Conservation (phyloP, 1,140 invertebrate species). For the Euura saliciscinereae region DNA sequence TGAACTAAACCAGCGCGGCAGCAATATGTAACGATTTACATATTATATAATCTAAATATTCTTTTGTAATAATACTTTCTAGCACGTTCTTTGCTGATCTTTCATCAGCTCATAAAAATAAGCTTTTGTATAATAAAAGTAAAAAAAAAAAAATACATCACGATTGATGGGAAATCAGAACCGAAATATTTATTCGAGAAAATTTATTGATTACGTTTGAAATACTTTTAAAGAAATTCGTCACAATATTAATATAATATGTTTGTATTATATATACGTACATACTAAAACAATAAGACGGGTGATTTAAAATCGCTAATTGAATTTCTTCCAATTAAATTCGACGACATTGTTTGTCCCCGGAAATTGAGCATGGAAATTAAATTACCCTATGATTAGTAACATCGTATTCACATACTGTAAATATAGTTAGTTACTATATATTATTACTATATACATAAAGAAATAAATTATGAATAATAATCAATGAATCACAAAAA, state of each 20-base stretch:
- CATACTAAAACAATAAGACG: too few relatives aligned
- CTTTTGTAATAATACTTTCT: slow-evolving; percentile 23
- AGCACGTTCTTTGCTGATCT: neutral
- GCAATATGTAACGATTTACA: neutral
- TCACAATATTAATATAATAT: neutral
- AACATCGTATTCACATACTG: neutral
- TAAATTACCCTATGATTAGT: slow-evolving; percentile 1
- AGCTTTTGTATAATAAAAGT: neutral
- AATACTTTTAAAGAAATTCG: neutral
- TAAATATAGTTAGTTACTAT: slow-evolving; percentile 2
- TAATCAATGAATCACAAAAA: neutral
- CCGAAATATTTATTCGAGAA: neutral
- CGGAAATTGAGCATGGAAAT: neutral
- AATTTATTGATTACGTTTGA: neutral
- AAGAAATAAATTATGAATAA: neutral
- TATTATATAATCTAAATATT: neutral
- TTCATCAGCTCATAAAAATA: neutral
- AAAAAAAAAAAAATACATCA: neutral
- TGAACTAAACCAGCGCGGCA: neutral
- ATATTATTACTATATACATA: neutral
- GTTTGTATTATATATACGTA: neutral
- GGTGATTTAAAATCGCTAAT: too few relatives aligned
- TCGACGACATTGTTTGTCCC: neutral
- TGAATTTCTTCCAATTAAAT: too few relatives aligned
- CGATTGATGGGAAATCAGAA: neutral